Evolutionary conservation across 1,140 invertebrate genomes (phyloP).

Genomic region (Psilanteris sp.): DNA sequence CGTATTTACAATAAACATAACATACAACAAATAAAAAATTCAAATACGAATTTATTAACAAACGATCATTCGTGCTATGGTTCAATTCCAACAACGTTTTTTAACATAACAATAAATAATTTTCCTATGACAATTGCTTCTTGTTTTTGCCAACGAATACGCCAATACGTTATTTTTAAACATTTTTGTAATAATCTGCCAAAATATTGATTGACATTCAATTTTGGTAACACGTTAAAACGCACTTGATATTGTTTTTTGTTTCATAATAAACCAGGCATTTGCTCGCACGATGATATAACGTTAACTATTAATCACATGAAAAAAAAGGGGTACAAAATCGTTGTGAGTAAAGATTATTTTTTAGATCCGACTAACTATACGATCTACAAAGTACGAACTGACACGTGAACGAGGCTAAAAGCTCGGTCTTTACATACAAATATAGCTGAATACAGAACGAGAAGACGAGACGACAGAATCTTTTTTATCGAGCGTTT

Average conservation of each 20-base stretch:
- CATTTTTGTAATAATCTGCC: slow-evolving; percentile 22
- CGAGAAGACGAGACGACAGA: no score
- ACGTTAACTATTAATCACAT: no score
- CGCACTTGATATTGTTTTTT: not conserved
- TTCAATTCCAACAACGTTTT: slow-evolving; percentile 4
- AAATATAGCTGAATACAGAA: no score
- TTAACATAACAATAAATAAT: slow-evolving; percentile 15
- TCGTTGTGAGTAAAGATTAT: no score
- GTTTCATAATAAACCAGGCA: no score
- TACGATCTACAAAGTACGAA: no score
- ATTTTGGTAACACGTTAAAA: not conserved
- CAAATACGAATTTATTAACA: not conserved
- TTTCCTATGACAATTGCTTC: slow-evolving; percentile 38
- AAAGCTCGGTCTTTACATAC: no score
- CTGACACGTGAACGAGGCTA: no score
- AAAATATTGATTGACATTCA: no score
- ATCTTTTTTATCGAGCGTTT: not conserved
- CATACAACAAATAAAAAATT: not conserved
- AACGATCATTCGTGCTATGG: not conserved
- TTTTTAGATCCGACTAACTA: no score
- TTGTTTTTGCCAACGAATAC: slow-evolving; percentile 2
- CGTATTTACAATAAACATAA: not conserved
- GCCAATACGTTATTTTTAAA: slow-evolving; percentile 27
- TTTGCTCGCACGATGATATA: no score
- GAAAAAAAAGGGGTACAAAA: no score